Evolutionary conservation across 2,888 invertebrate genomes (phyloP), one percentile per base, ranked within the genome.

Genomic region (Torymus aiolomorphi): DNA sequence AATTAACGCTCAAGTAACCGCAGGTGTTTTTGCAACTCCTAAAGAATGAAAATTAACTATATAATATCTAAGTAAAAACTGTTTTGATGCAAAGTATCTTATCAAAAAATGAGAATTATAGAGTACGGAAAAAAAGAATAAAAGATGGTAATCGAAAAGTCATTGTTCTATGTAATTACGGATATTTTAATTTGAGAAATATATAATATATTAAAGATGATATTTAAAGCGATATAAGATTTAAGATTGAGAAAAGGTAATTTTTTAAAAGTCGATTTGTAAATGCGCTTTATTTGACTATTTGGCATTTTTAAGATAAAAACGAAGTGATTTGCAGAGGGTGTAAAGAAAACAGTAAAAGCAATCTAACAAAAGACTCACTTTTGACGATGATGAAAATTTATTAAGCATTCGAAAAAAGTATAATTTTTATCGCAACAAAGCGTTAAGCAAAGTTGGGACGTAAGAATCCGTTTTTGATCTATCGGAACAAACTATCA

Each of bases 181-280:
- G 86, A 84, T 86, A 87, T 88, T 87, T 87, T 79, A 76, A 85
- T 88, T 88, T 86, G 84, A 83, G 84, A 87, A 86, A 87, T 86
- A 87, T 87, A 85, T 86, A 86, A 87, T 88, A 88, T 88, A 87
- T 87, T 85, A 83, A 87, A 83, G 80, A 87, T 84, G 84, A 87
- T 84, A 84, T 84, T 81, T 84, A 84, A 84, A 76, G 70, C 59
- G 76, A 71, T 70, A 63, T 75, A 75, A 78, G 62, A 81, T 59
- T 73, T 76, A 80, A 70, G 24, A 69, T 63, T 71, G 78, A 78
- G 76, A 78, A 78, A 77, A 80, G 59, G 59, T 75, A 76, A 78
- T 75, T 78, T 78, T 81, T 76, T 65, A 70, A 72, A 54, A 67
- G 63, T 62, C 61, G 61, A 63, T 54, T 77, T 74, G 67, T 75